These are phyloP conservation scores for Rhabdornis inornatus DNA, from an alignment of 2,113 vertebrate species.

Conservation along the genomic window DNA sequence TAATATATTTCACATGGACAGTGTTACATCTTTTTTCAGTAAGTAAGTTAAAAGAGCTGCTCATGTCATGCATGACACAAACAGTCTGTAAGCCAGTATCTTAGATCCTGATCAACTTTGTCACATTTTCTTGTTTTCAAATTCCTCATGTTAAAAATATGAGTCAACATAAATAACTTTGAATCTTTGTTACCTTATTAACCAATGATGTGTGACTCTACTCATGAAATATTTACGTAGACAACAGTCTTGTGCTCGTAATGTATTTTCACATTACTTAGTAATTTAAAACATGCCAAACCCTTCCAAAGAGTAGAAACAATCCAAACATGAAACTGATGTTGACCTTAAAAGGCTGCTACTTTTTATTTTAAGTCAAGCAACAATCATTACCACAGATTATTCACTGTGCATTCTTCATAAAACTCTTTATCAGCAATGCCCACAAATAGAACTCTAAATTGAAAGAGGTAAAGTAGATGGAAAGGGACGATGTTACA, in stretches of 20 bases:
- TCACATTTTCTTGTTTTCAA: conserved; percentile 11
- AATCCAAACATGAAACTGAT: conserved; percentile 40
- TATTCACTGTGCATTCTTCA: not conserved
- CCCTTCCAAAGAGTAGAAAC: conserved; percentile 40
- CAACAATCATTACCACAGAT: not conserved
- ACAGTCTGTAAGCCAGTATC: not conserved
- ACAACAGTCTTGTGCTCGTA: conserved; percentile 10
- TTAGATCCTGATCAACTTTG: not conserved
- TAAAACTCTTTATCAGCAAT: not conserved
- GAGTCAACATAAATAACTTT: conserved; percentile 34
- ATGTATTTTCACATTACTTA: conserved; percentile 59
- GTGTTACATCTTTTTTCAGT: not conserved
- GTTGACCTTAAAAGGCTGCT: conserved; percentile 39
- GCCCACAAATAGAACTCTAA: not conserved
- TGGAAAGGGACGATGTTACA: not conserved
- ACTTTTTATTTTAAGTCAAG: conserved; percentile 24
- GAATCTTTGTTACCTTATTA: conserved; percentile 46
- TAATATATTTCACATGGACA: not conserved
- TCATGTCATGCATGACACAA: not conserved
- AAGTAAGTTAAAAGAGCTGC: not conserved
- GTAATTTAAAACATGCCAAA: conserved; percentile 52
- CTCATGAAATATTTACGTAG: conserved; percentile 40
- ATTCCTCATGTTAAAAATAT: conserved; percentile 28
- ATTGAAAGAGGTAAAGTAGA: not conserved
- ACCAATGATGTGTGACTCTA: not conserved